phyloP scores from a whole-genome alignment of 2,797 vertebrate species.

The Strix occidentalis region DNA sequence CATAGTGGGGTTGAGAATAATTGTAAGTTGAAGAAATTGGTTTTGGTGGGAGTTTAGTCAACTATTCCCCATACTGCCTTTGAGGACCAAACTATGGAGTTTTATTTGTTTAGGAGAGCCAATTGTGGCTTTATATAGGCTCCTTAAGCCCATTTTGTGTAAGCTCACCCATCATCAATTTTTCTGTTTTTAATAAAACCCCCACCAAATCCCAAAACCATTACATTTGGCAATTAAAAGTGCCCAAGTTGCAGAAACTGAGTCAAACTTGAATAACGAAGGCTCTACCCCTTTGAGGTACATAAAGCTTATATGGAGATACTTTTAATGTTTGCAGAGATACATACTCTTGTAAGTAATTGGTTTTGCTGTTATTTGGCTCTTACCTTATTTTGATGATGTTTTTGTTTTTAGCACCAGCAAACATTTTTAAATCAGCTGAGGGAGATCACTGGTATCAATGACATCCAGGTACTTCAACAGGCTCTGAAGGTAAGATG shows the following conservation, averaged over 20 bases:
- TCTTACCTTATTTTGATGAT: background rate
- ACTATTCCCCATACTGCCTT: background rate
- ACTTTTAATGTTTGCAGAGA: background rate
- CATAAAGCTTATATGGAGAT: background rate
- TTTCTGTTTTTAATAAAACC: background rate
- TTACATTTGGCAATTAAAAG: background rate
- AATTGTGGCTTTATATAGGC: background rate
- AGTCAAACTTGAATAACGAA: background rate
- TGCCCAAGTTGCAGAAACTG: background rate
- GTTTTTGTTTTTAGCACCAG: constrained; percentile 83
- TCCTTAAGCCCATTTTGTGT: background rate
- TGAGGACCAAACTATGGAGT: background rate
- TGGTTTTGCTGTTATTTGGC: background rate
- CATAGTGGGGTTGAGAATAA: background rate
- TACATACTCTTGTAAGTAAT: background rate
- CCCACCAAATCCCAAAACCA: background rate
- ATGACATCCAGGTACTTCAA: constrained; percentile 94
- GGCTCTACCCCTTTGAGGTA: background rate
- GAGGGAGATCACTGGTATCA: constrained; percentile 96
- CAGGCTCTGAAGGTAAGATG: constrained; percentile 92
- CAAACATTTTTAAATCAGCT: constrained; percentile 98
- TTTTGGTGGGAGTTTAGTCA: background rate
- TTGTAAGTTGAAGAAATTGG: background rate
- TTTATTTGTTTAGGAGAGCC: background rate
- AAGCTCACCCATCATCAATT: background rate